Evolutionary conservation across 53 echinoderm and acorn worm genomes (phyloP).

Genomic region (Luidia sarsii): DNA sequence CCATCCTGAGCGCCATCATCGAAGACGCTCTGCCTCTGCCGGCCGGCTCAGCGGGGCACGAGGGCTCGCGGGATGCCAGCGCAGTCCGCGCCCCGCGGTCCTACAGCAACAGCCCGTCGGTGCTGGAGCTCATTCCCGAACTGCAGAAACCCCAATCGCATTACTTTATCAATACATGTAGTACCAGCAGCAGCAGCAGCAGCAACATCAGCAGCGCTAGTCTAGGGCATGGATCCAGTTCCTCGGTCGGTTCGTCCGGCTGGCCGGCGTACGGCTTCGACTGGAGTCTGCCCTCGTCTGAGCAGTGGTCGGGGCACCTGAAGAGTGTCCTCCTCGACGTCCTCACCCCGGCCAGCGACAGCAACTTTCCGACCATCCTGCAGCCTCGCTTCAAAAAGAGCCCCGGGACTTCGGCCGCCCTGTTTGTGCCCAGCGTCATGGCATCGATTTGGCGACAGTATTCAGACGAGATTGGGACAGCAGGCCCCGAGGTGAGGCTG

Average conservation of each 20-base stretch:
- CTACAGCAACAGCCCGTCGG: conserved; percentile 28
- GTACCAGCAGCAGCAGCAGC: background rate
- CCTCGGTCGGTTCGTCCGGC: conserved; percentile 4
- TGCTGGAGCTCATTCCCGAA: conserved; percentile 57
- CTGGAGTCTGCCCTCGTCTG: conserved; percentile 29
- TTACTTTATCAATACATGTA: conserved; percentile 26
- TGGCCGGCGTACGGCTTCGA: conserved; percentile 16
- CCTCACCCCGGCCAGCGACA: conserved; percentile 34
- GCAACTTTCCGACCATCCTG: conserved; percentile 44
- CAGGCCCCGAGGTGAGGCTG: background rate
- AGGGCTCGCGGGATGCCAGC: background rate
- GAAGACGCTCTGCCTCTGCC: conserved; percentile 2
- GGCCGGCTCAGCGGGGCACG: background rate
- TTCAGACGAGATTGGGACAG: conserved; percentile 32
- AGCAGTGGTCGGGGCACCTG: conserved; percentile 31
- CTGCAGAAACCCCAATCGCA: conserved; percentile 50
- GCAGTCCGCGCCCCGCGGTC: background rate
- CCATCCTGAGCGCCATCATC: conserved; percentile 33
- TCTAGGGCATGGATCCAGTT: conserved; percentile 12
- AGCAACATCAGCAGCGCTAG: no score
- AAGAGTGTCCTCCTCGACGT: conserved; percentile 47
- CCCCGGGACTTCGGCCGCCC: conserved; percentile 48
- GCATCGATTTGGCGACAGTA: conserved; percentile 57
- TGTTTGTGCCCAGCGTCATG: conserved; percentile 59
- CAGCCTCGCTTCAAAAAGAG: conserved; percentile 58